phyloP scores from a whole-genome alignment of 2,797 vertebrate species.

The Brachyrhaphis roseni region DNA sequence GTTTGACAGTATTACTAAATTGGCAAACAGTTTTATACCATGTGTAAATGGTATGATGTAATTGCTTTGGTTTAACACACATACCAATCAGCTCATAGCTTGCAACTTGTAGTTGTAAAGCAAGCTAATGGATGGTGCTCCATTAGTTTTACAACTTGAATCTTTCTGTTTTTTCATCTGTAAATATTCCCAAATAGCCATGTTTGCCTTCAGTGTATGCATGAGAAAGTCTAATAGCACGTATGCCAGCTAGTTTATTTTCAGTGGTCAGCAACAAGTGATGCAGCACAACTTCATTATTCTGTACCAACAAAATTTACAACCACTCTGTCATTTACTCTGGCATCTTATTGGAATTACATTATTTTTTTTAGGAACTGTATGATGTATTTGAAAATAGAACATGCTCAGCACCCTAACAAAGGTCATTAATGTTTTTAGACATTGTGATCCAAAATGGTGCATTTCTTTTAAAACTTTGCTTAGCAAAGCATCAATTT shows the following conservation, averaged over 20 bases:
- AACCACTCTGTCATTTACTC: neutral
- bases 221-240: neutral
- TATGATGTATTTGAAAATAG: neutral
- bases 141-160: neutral
- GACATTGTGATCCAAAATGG: slow-evolving; percentile 21
- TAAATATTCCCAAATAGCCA: neutral
- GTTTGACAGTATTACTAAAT: neutral
- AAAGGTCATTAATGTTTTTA: slow-evolving; percentile 15
- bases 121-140: neutral
- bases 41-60: neutral
- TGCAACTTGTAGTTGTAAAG: neutral
- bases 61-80: neutral
- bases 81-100: neutral
- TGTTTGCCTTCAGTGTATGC: neutral
- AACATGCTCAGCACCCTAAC: neutral
- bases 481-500: slow-evolving; percentile 33
- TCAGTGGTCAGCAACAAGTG: neutral
- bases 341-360: neutral
- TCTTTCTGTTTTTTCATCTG: neutral
- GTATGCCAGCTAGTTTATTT: neutral
- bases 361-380: neutral
- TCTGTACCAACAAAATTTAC: neutral
- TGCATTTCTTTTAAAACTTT: slow-evolving; percentile 40
- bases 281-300: neutral
- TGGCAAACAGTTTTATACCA: neutral